phyloP scores from a whole-genome alignment of 2,888 invertebrate species.

The Uloborus plumipes region DNA sequence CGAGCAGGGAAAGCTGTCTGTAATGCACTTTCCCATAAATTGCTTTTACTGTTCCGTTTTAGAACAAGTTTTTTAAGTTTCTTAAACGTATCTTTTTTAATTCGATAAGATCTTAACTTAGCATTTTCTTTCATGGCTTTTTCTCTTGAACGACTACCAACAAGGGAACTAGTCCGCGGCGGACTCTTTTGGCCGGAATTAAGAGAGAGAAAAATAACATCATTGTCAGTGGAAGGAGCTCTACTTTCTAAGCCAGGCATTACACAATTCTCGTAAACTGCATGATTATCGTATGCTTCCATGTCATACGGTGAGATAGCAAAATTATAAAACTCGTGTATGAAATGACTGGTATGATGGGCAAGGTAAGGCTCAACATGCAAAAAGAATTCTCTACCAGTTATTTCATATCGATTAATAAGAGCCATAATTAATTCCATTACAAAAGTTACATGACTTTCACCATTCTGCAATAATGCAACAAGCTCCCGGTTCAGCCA shows the following conservation, averaged over 20 bases:
- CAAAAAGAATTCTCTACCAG: slow-evolving; percentile 78
- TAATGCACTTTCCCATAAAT: slow-evolving; percentile 13
- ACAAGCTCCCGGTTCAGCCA: slow-evolving; percentile 90
- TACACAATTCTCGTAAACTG: slow-evolving; percentile 68
- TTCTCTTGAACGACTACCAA: neutral
- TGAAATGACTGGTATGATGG: slow-evolving; percentile 84
- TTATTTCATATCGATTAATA: slow-evolving; percentile 75
- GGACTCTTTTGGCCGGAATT: neutral
- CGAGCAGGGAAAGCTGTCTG: neutral
- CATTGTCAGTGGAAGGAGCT: slow-evolving; percentile 18
- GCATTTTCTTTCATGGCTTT: neutral
- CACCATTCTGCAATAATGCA: slow-evolving; percentile 74
- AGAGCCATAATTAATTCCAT: slow-evolving; percentile 80
- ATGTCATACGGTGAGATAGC: slow-evolving; percentile 89
- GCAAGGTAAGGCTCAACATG: slow-evolving; percentile 80
- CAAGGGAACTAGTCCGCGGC: neutral
- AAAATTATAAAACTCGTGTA: slow-evolving; percentile 89
- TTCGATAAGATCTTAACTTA: neutral
- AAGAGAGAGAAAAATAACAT: slow-evolving; percentile 29
- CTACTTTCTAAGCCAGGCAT: neutral
- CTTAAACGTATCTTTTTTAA: neutral
- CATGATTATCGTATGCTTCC: slow-evolving; percentile 76
- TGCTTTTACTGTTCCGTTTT: slow-evolving; percentile 18
- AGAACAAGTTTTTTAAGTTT: slow-evolving; percentile 25
- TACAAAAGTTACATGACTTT: slow-evolving; percentile 74